Base-by-base conservation (phyloP, 2,888 invertebrate genomes). In the Antheraea yamamai region DNA sequence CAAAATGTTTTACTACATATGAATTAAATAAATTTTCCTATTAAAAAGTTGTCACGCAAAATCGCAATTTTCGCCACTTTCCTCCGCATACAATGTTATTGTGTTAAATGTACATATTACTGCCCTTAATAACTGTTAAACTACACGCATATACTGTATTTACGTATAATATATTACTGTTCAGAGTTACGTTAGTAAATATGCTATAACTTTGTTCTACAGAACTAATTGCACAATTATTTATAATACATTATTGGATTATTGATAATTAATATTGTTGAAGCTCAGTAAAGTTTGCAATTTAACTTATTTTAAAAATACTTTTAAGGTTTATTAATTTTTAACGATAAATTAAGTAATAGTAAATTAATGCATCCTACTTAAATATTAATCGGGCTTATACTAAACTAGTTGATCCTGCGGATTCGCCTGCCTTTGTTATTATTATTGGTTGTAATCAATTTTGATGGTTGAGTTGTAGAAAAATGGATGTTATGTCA, bases 31-130 rank as follows among this genome's bases (percentile, higher is more conserved):
- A 79, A 75, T 75, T 75, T 74, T 75, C 76, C 73, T 76, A 81
- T 80, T 83, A 79, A 77, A 77, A 79, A 76, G 76, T 18, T 75
- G 79, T 81, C 90, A 91, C 88, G 91, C 91, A 81, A 90, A 86
- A 81, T 77, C 76, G 80, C 82, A 84, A 90, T 91, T 90, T 86
- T 81, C 82, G 77, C 76, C 74, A 78, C 81, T 85, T 81, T 39
- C 77, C 80, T 79, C 81, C 80, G 81, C 78, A 85, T 83, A 85
- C 86, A 85, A 83, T 81, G 86, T 82, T 79, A 85, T 84, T 81
- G 73, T 78, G 73, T 75, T 75, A 71, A 66, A 74, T 77, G 58
- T 74, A 39, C 68, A 58, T 39, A 61, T 39, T 71, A 74, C 71
- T 8, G 77, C 79, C 78, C 81, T 77, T 74, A 73, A 72, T 73